Conservation (phyloP, 1,140 invertebrate species). For the Danaus melanippus region DNA sequence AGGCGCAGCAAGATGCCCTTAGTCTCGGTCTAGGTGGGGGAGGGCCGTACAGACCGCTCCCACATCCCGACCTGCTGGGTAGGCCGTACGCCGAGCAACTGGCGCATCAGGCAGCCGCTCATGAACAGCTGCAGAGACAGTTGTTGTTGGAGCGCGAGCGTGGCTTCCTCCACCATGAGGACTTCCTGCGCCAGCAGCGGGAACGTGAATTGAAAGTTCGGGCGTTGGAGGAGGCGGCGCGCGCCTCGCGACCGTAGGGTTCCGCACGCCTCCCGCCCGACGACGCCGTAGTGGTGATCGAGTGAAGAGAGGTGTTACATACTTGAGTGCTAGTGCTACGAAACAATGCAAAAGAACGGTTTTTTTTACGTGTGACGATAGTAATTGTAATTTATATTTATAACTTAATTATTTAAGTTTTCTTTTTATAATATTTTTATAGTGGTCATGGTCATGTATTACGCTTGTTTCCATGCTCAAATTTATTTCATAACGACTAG, state of each 20-base stretch:
- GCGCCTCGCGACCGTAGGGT: constrained; percentile 79
- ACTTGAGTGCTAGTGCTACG: constrained; percentile 33
- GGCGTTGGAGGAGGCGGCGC: constrained; percentile 87
- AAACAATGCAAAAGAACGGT: constrained; percentile 25
- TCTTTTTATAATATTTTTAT: constrained; percentile 59
- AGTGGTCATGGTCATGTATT: constrained; percentile 66
- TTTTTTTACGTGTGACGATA: constrained; percentile 52
- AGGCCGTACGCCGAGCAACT: constrained; percentile 88
- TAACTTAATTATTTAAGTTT: constrained; percentile 61
- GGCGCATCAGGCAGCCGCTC: constrained; percentile 84
- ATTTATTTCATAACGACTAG: constrained; percentile 67
- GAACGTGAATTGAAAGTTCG: constrained; percentile 88
- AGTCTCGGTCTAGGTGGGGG: constrained; percentile 53
- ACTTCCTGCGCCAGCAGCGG: constrained; percentile 84
- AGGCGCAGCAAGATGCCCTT: constrained; percentile 77
- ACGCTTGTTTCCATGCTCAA: constrained; percentile 69
- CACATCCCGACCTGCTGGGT: constrained; percentile 83
- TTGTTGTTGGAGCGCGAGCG: constrained; percentile 87
- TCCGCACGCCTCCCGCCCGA: constrained; percentile 32
- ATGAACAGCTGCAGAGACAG: constrained; percentile 89
- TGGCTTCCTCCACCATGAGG: constrained; percentile 80
- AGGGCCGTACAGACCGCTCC: constrained; percentile 71
- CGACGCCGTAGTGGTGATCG: constrained; percentile 40
- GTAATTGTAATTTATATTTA: constrained; percentile 59
- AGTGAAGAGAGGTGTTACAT: constrained; percentile 33